Conservation (phyloP, 2,113 vertebrate genomes). For the Mirza zaza region DNA sequence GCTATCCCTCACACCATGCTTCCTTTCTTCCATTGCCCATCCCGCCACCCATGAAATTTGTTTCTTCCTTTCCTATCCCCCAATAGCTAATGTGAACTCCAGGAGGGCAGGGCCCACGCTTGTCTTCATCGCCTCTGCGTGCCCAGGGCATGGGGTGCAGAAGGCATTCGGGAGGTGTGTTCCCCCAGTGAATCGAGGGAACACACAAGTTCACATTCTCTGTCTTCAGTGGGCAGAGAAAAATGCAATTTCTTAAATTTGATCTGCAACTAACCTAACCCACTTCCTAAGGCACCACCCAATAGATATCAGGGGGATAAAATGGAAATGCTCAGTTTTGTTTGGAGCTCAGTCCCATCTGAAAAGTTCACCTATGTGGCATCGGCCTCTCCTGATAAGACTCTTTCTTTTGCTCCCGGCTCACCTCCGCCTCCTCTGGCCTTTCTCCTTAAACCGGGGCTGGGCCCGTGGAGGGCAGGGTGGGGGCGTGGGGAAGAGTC, state of each 20-base stretch:
- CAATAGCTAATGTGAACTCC: neutral
- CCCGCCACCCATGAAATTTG: neutral
- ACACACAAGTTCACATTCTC: neutral
- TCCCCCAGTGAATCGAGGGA: neutral
- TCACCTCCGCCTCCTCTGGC: neutral
- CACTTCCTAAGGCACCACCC: neutral
- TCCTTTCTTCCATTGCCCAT: neutral
- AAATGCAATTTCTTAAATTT: neutral
- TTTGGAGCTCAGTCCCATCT: neutral
- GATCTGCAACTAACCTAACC: neutral
- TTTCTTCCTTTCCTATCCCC: neutral
- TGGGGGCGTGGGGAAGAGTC: neutral
- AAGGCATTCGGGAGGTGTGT: neutral
- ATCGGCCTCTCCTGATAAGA: neutral
- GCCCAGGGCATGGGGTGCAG: neutral
- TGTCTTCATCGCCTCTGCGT: no score
- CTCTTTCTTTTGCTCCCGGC: neutral
- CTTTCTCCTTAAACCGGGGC: neutral
- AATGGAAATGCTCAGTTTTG: neutral
- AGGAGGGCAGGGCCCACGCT: neutral
- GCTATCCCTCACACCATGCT: fast-evolving
- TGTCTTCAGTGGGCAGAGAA: neutral
- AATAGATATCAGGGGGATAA: neutral
- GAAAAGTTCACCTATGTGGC: neutral
- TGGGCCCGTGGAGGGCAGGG: no score